phyloP scores from a whole-genome alignment of 1,140 invertebrate species.

The Cherax quadricarinatus region DNA sequence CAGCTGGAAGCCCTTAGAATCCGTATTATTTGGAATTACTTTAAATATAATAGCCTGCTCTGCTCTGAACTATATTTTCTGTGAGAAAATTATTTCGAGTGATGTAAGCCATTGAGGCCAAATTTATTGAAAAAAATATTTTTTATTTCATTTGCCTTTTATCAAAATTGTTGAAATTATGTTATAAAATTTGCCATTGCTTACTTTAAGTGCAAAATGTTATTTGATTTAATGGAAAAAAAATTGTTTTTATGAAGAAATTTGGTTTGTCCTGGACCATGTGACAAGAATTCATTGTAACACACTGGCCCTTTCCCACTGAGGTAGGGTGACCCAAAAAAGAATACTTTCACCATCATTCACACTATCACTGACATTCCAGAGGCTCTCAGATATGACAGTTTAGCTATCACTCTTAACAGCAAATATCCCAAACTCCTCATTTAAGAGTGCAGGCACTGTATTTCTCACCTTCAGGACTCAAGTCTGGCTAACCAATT shows the following conservation, averaged over 20 bases:
- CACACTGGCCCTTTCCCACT: too few species aligned
- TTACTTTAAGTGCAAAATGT: conserved; percentile 39
- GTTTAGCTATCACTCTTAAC: too few species aligned
- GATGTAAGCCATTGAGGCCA: conserved; percentile 2
- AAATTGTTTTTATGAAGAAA: conserved; percentile 59
- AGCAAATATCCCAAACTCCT: too few species aligned
- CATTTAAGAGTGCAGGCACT: too few species aligned
- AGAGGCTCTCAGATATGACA: too few species aligned
- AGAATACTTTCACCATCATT: too few species aligned
- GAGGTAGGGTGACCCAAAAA: too few species aligned
- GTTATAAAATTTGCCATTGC: conserved; percentile 47
- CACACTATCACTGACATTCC: too few species aligned
- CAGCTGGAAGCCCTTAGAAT: neutral
- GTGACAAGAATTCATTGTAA: too few species aligned
- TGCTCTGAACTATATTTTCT: neutral
- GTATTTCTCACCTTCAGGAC: too few species aligned
- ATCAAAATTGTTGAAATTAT: neutral
- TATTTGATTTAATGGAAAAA: conserved; percentile 43
- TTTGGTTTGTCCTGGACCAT: neutral
- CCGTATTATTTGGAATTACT: neutral
- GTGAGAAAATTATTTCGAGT: neutral
- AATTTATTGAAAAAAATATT: neutral
- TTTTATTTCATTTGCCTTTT: conserved; percentile 21
- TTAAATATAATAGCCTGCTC: neutral
- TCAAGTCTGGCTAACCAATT: too few species aligned